A percentile compares a stretch with the other conserved stretches of the same genome.
These are phyloP conservation scores for Synanthedon tipuliformis DNA, from an alignment of 2,888 invertebrate species.

Conservation along the genomic window DNA sequence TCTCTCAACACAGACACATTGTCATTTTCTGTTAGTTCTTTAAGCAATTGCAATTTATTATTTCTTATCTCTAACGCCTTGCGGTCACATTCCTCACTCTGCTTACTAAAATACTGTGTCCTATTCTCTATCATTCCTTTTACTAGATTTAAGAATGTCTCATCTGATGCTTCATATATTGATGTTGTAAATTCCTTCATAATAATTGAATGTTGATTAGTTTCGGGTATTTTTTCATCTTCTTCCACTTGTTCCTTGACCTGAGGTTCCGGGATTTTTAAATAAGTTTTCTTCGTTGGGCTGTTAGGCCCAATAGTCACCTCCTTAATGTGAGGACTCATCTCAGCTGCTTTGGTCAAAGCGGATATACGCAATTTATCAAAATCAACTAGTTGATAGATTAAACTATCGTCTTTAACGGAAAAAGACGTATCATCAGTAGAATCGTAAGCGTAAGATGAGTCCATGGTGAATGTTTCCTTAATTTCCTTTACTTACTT, in stretches of 20 bases:
- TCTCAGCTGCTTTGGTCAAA: constrained; percentile 67
- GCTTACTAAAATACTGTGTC: constrained; percentile 36
- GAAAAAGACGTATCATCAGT: background rate
- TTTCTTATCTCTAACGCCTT: constrained; percentile 52
- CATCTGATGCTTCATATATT: constrained; percentile 34
- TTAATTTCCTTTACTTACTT: too few relatives aligned
- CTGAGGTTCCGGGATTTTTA: constrained; percentile 14
- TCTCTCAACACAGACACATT: constrained; percentile 48
- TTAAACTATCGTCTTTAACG: background rate
- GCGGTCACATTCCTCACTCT: constrained; percentile 41
- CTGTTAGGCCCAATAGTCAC: constrained; percentile 65
- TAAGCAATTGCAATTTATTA: constrained; percentile 45
- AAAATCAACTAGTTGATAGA: constrained; percentile 34
- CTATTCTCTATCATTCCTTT: constrained; percentile 44
- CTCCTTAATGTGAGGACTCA: constrained; percentile 60
- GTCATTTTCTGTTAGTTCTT: constrained; percentile 62
- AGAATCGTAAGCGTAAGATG: too few relatives aligned
- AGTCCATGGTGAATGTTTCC: too few relatives aligned
- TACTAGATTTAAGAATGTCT: constrained; percentile 37
- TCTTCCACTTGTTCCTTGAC: constrained; percentile 16
- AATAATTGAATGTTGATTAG: constrained; percentile 40
- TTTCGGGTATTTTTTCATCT: constrained; percentile 33
- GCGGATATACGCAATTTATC: constrained; percentile 70
- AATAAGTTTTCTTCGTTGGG: constrained; percentile 15
- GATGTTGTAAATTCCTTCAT: constrained; percentile 42